Evolutionary conservation across 2,797 vertebrate species (phyloP), one percentile per base, ranked within the genome.

Genomic region (Trematomus bernacchii): DNA sequence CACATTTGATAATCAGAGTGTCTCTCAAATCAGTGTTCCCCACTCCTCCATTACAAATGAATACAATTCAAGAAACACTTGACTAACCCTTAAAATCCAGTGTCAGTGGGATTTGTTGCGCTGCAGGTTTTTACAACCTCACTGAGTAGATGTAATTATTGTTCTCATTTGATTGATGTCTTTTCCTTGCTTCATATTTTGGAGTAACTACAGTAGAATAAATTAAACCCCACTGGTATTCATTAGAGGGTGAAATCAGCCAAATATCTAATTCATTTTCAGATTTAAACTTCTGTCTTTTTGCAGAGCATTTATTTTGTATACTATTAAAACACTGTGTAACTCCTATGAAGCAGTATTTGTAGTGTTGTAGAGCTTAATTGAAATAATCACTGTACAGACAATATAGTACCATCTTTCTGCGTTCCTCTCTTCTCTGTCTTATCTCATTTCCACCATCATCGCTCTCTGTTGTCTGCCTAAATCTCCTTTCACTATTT

Each of bases 381-480:
- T 19, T 58, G 60, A 23, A 40, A 52, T 73, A 76, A 54, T 71
- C 30, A 60, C 42, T 72, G 19, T 55, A 14, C n/a, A 62, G 27
- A 55, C n/a, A 71, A 46, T 63, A 76, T 46, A 59, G 19, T 11
- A 6, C 16, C 8, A 19, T 48, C 30, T 10, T 33, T 58, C 46
- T 52, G 37, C 27, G 12, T 21, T 63, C 18, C 46, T 53, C 50
- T 55, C 66, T 69, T 37, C 33, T 37, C 33, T 37, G 33, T 37
- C 33, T 65, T 59, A 67, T 75, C 60, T 86, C 13, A 42, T 77
- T 83, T 61, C 19, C 27, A 70, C n/a, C 54, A 73, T 67, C 57
- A 58, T 7, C 58, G 68, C 57, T 74, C 64, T 73, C n/a, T 65
- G 46, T 72, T 55, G 15, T 54, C 33, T 76, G 57, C 11, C 43